Base-by-base conservation (phyloP, 2,888 invertebrate genomes). In the Apamea crenata region DNA sequence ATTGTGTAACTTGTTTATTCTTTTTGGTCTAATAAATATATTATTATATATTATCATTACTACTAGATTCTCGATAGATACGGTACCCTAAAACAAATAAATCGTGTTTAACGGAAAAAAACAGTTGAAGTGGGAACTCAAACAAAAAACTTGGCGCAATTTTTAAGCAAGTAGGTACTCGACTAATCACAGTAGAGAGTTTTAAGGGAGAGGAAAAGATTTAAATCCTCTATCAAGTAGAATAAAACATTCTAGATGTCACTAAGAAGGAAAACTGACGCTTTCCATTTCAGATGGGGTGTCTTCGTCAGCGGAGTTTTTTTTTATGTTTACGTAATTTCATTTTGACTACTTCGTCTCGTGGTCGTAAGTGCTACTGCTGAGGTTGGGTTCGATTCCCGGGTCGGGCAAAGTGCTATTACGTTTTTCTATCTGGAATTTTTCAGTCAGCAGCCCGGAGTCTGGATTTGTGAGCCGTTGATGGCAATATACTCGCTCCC, bases 171-270 rank as follows among this genome's bases (percentile, higher is more conserved):
- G 36, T 67, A n/a, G 14, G 32, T 61, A 36, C 40, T 77, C 25
- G 40, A 56, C 29, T 74, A 65, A 32, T 74, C 36, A 53, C 63
- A 56, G 59, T 50, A 29, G n/a, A 1, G 63, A 75, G 25, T 72
- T 77, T 74, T 68, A 70, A 80, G n/a, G 18, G 16, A 50, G 56
- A 66, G 25, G 29, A 66, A 80, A 69, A 77, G 69, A 83, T 77
- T 85, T 29, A 50, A 74, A 61, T 72, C 68, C 47, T 80, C 53
- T 70, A 80, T 80, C 53, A 77, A 79, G 70, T 53, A 75, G 25
- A 85, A 77, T 78, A 71, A 80, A 85, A 77, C n/a, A 77, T 83
- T 53, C 7, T 18, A 66, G 40, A 66, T 77, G 69, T 76, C 78
- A 72, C 56, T 21, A 29, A 74, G 21, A 74, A 66, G 18, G 29